Conservation (phyloP, 2,888 invertebrate species). For the Frankliniella fusca region DNA sequence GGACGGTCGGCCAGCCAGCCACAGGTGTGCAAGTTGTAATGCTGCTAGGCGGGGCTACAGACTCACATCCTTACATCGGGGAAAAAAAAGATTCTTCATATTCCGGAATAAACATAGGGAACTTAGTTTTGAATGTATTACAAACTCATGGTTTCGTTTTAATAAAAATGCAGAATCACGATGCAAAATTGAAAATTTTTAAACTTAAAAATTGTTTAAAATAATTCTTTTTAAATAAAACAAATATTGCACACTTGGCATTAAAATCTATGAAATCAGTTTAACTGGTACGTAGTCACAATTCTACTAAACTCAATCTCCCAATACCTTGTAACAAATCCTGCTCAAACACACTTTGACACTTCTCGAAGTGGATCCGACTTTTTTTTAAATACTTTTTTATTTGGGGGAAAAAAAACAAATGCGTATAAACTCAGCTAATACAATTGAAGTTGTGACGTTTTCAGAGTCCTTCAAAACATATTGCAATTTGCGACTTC, state of each 20-base stretch:
- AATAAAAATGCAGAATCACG: too few species aligned
- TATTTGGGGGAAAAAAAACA: not conserved
- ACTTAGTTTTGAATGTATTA: not conserved
- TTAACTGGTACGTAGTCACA: conserved; percentile 13
- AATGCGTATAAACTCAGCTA: not conserved
- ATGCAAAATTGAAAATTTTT: too few species aligned
- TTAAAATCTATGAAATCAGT: conserved; percentile 8
- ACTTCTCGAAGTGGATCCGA: not conserved
- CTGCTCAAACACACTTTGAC: not conserved
- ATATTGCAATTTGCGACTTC: not conserved
- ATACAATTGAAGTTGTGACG: not conserved
- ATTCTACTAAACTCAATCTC: not conserved
- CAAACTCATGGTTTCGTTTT: too few species aligned
- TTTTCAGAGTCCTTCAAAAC: not conserved
- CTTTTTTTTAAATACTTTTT: not conserved
- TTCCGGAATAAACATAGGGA: not conserved
- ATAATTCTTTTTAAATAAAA: conserved; percentile 10
- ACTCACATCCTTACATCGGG: not conserved
- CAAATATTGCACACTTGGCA: conserved; percentile 5
- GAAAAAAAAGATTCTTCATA: too few species aligned
- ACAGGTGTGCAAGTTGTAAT: too few species aligned
- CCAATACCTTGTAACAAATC: not conserved
- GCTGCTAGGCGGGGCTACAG: not conserved
- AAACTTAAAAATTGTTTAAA: not conserved
- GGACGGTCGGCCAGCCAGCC: not conserved